Evolutionary conservation across 2,888 invertebrate genomes (phyloP).

Genomic region (Ypsolopha scabrella): DNA sequence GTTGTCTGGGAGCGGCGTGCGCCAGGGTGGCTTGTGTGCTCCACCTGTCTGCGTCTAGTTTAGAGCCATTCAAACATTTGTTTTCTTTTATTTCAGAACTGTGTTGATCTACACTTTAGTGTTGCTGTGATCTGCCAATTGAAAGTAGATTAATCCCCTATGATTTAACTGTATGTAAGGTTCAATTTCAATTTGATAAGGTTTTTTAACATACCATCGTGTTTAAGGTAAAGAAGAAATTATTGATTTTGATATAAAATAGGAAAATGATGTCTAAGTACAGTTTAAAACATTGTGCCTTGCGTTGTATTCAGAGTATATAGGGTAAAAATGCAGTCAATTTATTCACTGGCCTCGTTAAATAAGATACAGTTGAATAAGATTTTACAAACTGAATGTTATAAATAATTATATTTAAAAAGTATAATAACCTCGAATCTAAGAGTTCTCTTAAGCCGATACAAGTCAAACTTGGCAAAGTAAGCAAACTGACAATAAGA

Average conservation of each 20-base stretch:
- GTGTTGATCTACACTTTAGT: not conserved
- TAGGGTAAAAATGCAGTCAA: slow-evolving; percentile 9
- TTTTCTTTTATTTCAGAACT: too few species aligned
- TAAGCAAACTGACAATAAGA: slow-evolving; percentile 60
- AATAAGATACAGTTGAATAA: not conserved
- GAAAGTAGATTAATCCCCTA: too few species aligned
- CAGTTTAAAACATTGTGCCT: slow-evolving; percentile 45
- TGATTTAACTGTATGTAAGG: too few species aligned
- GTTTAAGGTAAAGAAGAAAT: not conserved
- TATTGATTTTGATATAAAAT: slow-evolving; percentile 13
- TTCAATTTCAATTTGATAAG: too few species aligned
- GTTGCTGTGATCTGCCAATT: too few species aligned
- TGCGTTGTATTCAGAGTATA: slow-evolving; percentile 53
- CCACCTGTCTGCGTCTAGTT: too few species aligned
- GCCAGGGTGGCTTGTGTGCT: too few species aligned
- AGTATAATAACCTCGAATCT: slow-evolving; percentile 51
- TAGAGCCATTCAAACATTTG: too few species aligned
- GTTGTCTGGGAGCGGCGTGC: too few species aligned
- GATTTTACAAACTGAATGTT: not conserved
- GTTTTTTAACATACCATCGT: too few species aligned
- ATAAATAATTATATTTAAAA: not conserved
- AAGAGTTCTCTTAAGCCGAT: slow-evolving; percentile 22
- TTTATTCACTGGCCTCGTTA: not conserved
- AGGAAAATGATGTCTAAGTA: slow-evolving; percentile 10
- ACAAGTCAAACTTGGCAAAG: slow-evolving; percentile 24